Evolutionary conservation across 2,797 vertebrate genomes (phyloP).

Genomic region (Rhadinocentrus ornatus): DNA sequence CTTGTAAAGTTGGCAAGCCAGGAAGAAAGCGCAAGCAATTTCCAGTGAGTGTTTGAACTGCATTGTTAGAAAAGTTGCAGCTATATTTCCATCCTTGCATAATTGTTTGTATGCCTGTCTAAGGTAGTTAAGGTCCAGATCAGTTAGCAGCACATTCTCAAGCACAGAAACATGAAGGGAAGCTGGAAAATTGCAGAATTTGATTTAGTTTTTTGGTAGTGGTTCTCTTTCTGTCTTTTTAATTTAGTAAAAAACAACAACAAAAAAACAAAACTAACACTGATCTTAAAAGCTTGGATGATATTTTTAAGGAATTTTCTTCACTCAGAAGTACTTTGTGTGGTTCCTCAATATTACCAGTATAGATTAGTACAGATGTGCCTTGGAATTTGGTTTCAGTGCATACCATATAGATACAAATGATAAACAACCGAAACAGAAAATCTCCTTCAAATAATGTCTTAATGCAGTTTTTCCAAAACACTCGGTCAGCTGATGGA

Average conservation of each 20-base stretch:
- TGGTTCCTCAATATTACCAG: background rate
- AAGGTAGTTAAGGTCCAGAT: background rate
- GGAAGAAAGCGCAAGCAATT: conserved; percentile 91
- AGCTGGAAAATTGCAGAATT: background rate
- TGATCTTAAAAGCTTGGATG: background rate
- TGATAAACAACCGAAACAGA: background rate
- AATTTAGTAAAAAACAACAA: background rate
- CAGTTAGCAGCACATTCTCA: background rate
- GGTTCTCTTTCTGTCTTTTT: background rate
- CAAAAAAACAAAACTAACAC: background rate
- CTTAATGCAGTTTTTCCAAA: background rate
- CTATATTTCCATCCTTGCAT: background rate
- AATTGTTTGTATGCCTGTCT: background rate
- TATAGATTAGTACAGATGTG: background rate
- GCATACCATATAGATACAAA: background rate
- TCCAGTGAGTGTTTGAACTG: conserved; percentile 83
- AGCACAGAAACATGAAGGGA: background rate
- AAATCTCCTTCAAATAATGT: background rate
- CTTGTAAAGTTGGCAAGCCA: conserved; percentile 87
- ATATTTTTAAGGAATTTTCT: background rate
- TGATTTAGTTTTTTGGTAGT: background rate
- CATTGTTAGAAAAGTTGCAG: background rate
- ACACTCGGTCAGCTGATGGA: background rate
- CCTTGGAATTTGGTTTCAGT: background rate
- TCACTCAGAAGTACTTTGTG: background rate